Evolutionary conservation across 2,797 vertebrate genomes (phyloP).

Genomic region (Bovichtus diacanthus): DNA sequence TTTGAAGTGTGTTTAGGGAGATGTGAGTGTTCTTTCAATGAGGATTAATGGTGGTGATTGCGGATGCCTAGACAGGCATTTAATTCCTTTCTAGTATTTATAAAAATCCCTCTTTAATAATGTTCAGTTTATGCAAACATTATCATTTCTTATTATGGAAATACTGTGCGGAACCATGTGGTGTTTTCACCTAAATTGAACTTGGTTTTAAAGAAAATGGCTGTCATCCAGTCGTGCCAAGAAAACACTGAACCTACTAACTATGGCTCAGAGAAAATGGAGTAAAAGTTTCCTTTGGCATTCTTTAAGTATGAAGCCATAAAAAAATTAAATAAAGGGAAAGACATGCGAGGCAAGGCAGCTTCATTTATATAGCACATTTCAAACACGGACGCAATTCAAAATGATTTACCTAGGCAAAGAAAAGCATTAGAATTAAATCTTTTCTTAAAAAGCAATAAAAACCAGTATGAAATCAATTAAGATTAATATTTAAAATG

Average conservation of each 20-base stretch:
- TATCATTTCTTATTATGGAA: background rate
- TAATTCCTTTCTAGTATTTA: background rate
- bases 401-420: background rate
- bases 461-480: background rate
- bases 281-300: background rate
- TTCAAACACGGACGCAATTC: slow-evolving; percentile 4
- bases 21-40: background rate
- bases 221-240: background rate
- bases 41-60: background rate
- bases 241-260: slow-evolving; percentile 4
- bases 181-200: slow-evolving; percentile 2
- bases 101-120: slow-evolving; percentile 21
- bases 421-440: background rate
- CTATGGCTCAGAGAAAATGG: background rate
- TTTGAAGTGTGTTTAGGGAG: background rate
- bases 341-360: background rate
- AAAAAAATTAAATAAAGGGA: background rate
- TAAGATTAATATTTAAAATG: background rate
- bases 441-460: background rate
- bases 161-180: background rate
- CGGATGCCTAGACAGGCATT: background rate
- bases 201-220: background rate
- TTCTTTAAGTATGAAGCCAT: background rate
- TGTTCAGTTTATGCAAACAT: slow-evolving; percentile 7
- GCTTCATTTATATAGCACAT: background rate